Base-by-base conservation (phyloP, 1,140 invertebrate species). In the Dendrolimus kikuchii region DNA sequence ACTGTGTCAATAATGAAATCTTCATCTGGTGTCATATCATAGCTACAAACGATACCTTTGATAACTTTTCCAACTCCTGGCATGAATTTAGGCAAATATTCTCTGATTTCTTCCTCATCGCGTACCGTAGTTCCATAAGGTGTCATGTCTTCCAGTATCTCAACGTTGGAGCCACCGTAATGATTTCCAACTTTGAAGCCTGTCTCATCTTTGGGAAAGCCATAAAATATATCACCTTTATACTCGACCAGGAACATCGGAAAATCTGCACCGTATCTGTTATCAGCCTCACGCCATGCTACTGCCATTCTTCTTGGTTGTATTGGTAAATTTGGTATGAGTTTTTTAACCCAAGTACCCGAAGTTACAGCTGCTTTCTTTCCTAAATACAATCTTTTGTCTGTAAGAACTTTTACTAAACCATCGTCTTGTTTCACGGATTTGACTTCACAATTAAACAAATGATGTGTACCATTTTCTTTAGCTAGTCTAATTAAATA, bases 21-120 rank as follows among this genome's bases (percentile, higher is more conserved):
- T 9, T 50, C 54, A 6, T 55, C 54, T 4, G 54, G 54, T 5
- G 41, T 49, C 40, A 49, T 45, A 8, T 55, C 54, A 43, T 55
- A 55, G n/a, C 8, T 55, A 42, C 54, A 55, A 6, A 43, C 42
- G 5, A 8, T 9, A 5, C 54, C 54, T 5, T 39, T 7, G 38
- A 54, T 5, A 36, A 42, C 37, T 6, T 36, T 42, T 6, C 49
- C 49, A 5, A 43, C 39, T 2, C 39, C n/a, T 6, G 49, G 49
- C 6, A 51, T 37, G 23, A 51, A 51, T 23, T 38, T 42, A 6
- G 4, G 23, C 6, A 51, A 37, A 42, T 43, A 51, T 23, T 51
- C 41, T 4, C 1, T 5, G 2, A 39, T 36, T 42, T 51, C 49
- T 5, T 10, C 44, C 7, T 7, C 36, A n/a, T 51, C 49, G 7